Evolutionary conservation across 2,797 vertebrate genomes (phyloP), one percentile per base, ranked within the genome.

Genomic region (Eptatretus atami): DNA sequence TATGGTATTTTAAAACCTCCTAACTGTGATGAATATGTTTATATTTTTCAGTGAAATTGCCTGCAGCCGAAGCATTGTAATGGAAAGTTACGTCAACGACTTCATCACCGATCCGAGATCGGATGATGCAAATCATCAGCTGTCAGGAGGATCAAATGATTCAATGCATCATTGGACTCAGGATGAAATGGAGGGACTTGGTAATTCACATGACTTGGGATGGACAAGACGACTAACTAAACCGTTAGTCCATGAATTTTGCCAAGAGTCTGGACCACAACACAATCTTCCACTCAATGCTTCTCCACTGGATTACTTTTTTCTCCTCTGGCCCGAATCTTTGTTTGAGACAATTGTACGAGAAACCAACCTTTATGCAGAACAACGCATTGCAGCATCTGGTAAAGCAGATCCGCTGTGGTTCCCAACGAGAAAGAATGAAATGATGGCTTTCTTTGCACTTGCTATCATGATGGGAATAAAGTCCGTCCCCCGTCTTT

Each of bases 361-460:
- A 78, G 79, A 82, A 79, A 82, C 80, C 77, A 82, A 82, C 75
- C 80, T 77, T 72, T 79, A 82, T 76, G 80, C 80, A 77, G 75
- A 78, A 75, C 81, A 80, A 71, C 78, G 80, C 75, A 79, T 81
- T 67, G 77, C 76, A 73, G 77, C 74, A 73, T 77, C 76, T 44
- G 79, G 79, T 61, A 78, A 79, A 66, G 73, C 76, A 69, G 80
- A 82, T 73, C 72, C 79, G 67, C 76, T 78, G 73, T 82, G 80
- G 80, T 78, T 79, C 72, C 79, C 79, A 63, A 82, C 79, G 68
- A 78, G 79, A 73, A 71, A 77, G 31, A 76, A 77, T 57, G 80
- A 82, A 73, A 80, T 82, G 75, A 76, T 69, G 67, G 79, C 80
- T 9, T 82, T 79, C 67, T 71, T 81, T 6, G 80, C 79, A 44